phyloP scores from a whole-genome alignment of 2,888 invertebrate genomes.

The Andrena marginata region DNA sequence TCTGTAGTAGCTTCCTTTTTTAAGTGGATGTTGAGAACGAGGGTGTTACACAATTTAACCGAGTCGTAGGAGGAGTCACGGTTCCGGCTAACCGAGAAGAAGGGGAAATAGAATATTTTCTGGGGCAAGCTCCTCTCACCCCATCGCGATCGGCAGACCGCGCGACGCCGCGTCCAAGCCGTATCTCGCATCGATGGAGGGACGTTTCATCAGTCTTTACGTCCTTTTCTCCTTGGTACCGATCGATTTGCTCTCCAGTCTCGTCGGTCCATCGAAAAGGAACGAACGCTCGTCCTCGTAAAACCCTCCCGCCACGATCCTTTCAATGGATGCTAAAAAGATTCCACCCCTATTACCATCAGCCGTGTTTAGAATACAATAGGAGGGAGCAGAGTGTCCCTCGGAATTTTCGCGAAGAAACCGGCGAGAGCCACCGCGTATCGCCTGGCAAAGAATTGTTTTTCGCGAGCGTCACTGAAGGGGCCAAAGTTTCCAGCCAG shows the following conservation, averaged over 20 bases:
- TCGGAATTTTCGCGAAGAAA: background rate
- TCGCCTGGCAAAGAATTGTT: background rate
- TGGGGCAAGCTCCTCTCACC: slow-evolving; percentile 41
- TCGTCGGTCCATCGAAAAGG: slow-evolving; percentile 24
- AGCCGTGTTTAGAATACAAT: too few species aligned
- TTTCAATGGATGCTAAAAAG: background rate
- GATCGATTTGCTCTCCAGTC: slow-evolving; percentile 39
- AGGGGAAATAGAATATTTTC: slow-evolving; percentile 44
- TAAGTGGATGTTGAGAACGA: background rate
- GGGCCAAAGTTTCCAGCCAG: slow-evolving; percentile 13
- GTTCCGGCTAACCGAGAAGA: background rate
- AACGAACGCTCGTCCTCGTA: slow-evolving; percentile 8
- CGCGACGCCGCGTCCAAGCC: slow-evolving; percentile 46
- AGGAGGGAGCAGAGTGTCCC: background rate
- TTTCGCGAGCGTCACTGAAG: background rate
- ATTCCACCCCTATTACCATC: too few species aligned
- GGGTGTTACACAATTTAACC: slow-evolving; percentile 9
- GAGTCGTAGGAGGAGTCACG: background rate
- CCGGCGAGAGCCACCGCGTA: background rate
- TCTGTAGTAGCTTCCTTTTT: background rate
- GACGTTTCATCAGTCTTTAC: slow-evolving; percentile 40
- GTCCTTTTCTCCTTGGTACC: slow-evolving; percentile 22
- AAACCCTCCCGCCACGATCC: background rate
- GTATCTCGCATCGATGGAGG: slow-evolving; percentile 44
- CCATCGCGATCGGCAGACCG: slow-evolving; percentile 40